Percentiles rank a stretch among this genome's conserved stretches.
These are phyloP conservation scores for Conops quadrifasciatus DNA, from an alignment of 2,888 invertebrate species.

Conservation along the genomic window DNA sequence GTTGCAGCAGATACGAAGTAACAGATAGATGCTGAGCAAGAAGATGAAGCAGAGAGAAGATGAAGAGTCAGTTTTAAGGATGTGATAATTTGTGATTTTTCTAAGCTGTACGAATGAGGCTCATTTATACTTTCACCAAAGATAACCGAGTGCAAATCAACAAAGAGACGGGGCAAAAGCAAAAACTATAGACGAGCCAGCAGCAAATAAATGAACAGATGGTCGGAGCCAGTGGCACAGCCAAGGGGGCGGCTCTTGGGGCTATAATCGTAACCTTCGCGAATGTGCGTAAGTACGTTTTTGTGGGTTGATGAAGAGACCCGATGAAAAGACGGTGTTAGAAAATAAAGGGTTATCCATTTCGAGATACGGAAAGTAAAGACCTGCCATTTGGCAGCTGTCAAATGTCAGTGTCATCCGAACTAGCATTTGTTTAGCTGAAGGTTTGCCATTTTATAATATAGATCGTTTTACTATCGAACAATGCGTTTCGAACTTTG, in stretches of 20 bases:
- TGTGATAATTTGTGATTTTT: conserved; percentile 32
- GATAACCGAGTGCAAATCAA: conserved; percentile 20
- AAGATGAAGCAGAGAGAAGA: conserved; percentile 6
- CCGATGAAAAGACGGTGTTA: too few relatives aligned
- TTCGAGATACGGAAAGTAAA: too few relatives aligned
- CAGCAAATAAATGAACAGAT: background rate
- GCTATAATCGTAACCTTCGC: background rate
- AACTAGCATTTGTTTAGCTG: too few relatives aligned
- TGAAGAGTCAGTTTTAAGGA: background rate
- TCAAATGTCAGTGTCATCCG: too few relatives aligned
- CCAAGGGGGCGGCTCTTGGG: background rate
- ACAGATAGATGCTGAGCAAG: background rate
- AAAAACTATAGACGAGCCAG: background rate
- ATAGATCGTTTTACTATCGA: too few relatives aligned
- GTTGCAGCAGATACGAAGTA: background rate
- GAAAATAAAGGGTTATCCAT: too few relatives aligned
- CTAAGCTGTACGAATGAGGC: conserved; percentile 22
- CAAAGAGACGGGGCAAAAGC: background rate
- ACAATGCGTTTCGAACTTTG: too few relatives aligned
- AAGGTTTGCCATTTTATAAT: too few relatives aligned
- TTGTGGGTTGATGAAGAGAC: background rate
- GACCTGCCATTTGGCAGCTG: too few relatives aligned
- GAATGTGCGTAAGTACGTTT: too few relatives aligned
- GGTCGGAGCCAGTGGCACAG: background rate
- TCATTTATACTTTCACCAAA: conserved; percentile 22